Conservation (phyloP, 2,797 vertebrate species). For the Nannoperca australis region DNA sequence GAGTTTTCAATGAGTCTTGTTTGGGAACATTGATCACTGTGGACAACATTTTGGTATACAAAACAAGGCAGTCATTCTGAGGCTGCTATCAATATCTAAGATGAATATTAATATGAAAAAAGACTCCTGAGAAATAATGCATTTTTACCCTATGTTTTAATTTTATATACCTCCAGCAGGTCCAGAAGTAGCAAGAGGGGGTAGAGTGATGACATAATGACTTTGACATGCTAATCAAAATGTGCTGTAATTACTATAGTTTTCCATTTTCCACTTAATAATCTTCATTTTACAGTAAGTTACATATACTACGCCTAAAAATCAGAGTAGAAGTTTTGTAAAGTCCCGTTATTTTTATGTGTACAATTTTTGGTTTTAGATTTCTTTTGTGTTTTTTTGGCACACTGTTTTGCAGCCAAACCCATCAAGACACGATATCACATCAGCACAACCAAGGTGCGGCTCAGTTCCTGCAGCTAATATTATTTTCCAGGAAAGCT, state of each 20-base stretch:
- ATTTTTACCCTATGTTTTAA: slow-evolving; percentile 30
- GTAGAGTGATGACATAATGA: slow-evolving; percentile 60
- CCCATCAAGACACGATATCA: background rate
- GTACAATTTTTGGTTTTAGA: background rate
- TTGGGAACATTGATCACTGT: slow-evolving; percentile 32
- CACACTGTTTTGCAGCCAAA: background rate
- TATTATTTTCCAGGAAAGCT: slow-evolving; percentile 8
- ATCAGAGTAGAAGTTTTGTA: slow-evolving; percentile 3
- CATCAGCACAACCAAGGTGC: background rate
- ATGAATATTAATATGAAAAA: slow-evolving; percentile 28
- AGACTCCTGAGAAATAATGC: slow-evolving; percentile 8
- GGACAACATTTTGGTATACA: slow-evolving; percentile 4
- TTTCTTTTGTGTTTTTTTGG: background rate
- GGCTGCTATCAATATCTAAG: slow-evolving; percentile 24
- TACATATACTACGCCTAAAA: slow-evolving; percentile 14
- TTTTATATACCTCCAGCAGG: slow-evolving; percentile 44
- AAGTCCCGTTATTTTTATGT: background rate
- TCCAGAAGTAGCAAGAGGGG: slow-evolving; percentile 42
- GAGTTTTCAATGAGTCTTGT: slow-evolving; percentile 81
- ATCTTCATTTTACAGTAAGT: slow-evolving; percentile 34
- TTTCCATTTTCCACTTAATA: slow-evolving; percentile 43
- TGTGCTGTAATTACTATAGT: slow-evolving; percentile 53
- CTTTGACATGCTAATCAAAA: slow-evolving; percentile 62
- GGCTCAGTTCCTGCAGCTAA: background rate
- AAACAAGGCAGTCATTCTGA: slow-evolving; percentile 20